A percentile compares a stretch with the other conserved stretches of the same genome.
phyloP scores from a whole-genome alignment of 2,888 invertebrate species.

The Acanthoscelides obtectus region DNA sequence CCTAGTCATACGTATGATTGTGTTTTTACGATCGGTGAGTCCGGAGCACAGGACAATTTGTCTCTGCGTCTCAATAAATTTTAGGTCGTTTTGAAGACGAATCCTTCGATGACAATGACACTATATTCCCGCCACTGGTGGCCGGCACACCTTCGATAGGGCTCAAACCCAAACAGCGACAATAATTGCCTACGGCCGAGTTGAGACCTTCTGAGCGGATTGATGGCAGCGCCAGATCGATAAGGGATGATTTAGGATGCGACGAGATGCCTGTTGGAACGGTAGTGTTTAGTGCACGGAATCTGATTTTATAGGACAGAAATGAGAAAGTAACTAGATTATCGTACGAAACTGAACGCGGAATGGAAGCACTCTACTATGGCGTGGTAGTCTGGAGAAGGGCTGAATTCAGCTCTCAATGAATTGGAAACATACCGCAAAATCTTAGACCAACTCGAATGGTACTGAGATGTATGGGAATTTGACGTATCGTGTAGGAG shows the following conservation, averaged over 20 bases:
- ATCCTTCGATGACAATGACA: too few species aligned
- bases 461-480: too few species aligned
- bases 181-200: conserved; percentile 20
- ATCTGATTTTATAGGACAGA: background rate
- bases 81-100: too few species aligned
- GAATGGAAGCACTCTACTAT: background rate
- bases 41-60: too few species aligned
- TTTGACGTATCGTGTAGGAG: too few species aligned
- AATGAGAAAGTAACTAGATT: background rate
- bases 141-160: background rate
- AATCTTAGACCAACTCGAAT: too few species aligned
- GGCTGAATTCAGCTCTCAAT: too few species aligned
- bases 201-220: conserved; percentile 22
- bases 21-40: too few species aligned
- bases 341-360: background rate
- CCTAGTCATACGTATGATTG: too few species aligned
- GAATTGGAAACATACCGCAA: too few species aligned
- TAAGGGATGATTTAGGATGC: conserved; percentile 20
- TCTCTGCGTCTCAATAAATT: too few species aligned
- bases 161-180: conserved; percentile 16
- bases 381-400: too few species aligned
- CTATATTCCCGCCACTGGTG: background rate
- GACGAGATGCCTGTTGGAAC: conserved; percentile 28
- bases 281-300: background rate
- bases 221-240: conserved; percentile 22